Percentiles rank a stretch among this genome's conserved stretches.
These are phyloP conservation scores for Xestia c-nigrum DNA, from an alignment of 2,888 invertebrate genomes.

Conservation along the genomic window DNA sequence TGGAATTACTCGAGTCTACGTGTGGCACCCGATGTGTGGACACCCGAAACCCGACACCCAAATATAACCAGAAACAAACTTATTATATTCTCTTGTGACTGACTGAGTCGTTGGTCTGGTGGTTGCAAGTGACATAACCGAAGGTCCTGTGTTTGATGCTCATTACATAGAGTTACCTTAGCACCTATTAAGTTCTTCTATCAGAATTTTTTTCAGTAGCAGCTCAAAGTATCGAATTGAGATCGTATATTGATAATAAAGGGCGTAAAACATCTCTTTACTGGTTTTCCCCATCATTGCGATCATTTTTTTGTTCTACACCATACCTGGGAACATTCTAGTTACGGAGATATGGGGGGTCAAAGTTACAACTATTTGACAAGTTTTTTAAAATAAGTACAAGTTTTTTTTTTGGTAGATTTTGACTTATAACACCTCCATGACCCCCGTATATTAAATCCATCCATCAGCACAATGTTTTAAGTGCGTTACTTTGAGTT, in stretches of 20 bases:
- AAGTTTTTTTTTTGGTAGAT: too few relatives aligned
- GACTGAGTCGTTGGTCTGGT: neutral
- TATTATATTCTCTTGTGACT: slow-evolving; percentile 67
- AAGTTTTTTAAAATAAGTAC: too few relatives aligned
- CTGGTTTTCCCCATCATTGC: too few relatives aligned
- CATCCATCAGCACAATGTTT: too few relatives aligned
- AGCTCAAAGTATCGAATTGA: neutral
- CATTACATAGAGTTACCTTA: neutral
- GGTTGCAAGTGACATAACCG: neutral
- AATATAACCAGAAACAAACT: slow-evolving; percentile 66
- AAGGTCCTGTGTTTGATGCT: neutral
- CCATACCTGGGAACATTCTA: too few relatives aligned
- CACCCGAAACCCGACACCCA: slow-evolving; percentile 58
- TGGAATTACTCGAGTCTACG: slow-evolving; percentile 74
- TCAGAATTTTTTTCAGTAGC: neutral
- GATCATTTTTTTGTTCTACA: too few relatives aligned
- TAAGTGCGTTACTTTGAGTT: too few relatives aligned
- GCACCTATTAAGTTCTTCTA: neutral
- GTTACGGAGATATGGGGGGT: too few relatives aligned
- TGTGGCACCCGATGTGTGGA: slow-evolving; percentile 65
- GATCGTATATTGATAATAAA: neutral
- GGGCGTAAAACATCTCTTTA: too few relatives aligned
- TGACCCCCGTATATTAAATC: too few relatives aligned
- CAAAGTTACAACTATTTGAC: too few relatives aligned
- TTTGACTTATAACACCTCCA: too few relatives aligned